Percentiles rank a stretch among this genome's conserved stretches.
phyloP scores from a whole-genome alignment of 1,140 invertebrate genomes.

The Drosophila azteca region DNA sequence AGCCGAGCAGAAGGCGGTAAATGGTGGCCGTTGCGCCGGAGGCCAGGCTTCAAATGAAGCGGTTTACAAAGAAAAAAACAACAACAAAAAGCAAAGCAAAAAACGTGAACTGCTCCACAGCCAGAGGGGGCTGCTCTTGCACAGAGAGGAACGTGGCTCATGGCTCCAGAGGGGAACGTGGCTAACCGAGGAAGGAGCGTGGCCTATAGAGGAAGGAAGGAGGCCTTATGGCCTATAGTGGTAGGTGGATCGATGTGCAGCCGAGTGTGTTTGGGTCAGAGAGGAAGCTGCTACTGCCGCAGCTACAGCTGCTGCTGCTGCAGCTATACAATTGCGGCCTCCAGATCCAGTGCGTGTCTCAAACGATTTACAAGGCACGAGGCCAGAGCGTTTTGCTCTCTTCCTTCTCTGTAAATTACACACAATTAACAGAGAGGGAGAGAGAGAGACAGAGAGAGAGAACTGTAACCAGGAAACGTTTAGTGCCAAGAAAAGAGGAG shows the following conservation, averaged over 20 bases:
- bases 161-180: too few relatives aligned
- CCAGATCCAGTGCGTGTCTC: slow-evolving; percentile 28
- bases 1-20: slow-evolving; percentile 5
- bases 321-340: neutral
- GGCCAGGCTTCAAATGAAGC: slow-evolving; percentile 50
- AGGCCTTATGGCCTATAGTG: too few relatives aligned
- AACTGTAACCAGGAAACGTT: slow-evolving; percentile 43
- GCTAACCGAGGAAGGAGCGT: too few relatives aligned
- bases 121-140: slow-evolving; percentile 28
- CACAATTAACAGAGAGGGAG: slow-evolving; percentile 35
- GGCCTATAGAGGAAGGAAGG: too few relatives aligned
- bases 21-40: slow-evolving; percentile 9
- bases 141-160: too few relatives aligned
- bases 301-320: too few relatives aligned
- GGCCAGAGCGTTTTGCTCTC: slow-evolving; percentile 14
- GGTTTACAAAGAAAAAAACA: slow-evolving; percentile 27
- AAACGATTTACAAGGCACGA: slow-evolving; percentile 29
- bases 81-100: neutral
- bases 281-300: too few relatives aligned
- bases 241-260: neutral
- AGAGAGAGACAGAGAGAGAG: slow-evolving; percentile 2
- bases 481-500: slow-evolving; percentile 23
- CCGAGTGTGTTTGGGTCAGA: slow-evolving; percentile 6
- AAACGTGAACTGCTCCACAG: slow-evolving; percentile 61
- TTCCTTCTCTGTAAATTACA: slow-evolving; percentile 27